These are phyloP conservation scores for Cherax quadricarinatus DNA, from an alignment of 1,140 invertebrate genomes.

Conservation along the genomic window DNA sequence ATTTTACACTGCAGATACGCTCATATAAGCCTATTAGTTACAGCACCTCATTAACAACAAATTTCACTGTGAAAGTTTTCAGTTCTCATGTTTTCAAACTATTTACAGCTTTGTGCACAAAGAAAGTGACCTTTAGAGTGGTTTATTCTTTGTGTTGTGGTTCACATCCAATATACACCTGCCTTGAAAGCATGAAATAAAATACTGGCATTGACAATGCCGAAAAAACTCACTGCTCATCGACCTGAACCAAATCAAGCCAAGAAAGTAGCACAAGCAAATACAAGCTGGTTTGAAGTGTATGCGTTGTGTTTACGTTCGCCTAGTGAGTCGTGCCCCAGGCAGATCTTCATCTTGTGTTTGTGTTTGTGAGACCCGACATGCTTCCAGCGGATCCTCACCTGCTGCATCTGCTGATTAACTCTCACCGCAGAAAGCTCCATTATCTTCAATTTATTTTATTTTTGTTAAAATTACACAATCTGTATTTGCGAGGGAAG, in stretches of 20 bases:
- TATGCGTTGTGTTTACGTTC: neutral
- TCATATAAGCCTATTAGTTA: too few species aligned
- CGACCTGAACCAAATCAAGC: neutral
- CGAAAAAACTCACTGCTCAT: neutral
- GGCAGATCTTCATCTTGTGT: neutral
- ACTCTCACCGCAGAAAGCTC: neutral
- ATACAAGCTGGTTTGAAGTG: neutral
- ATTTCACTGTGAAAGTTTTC: too few species aligned
- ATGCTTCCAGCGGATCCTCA: neutral
- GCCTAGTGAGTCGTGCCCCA: neutral
- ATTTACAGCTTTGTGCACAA: too few species aligned
- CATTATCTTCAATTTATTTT: neutral
- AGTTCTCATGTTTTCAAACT: too few species aligned
- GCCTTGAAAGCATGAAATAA: neutral
- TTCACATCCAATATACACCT: neutral
- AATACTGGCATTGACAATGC: neutral
- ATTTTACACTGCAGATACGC: too few species aligned
- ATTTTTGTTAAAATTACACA: too few species aligned
- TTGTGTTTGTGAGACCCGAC: neutral
- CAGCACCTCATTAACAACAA: too few species aligned
- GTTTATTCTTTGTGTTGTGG: too few species aligned
- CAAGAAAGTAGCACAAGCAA: neutral
- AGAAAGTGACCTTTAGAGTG: too few species aligned
- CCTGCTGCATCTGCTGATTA: too few species aligned
- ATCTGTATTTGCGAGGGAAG: too few species aligned